Conservation (phyloP, 2,888 invertebrate species). For the Pecten maximus region DNA sequence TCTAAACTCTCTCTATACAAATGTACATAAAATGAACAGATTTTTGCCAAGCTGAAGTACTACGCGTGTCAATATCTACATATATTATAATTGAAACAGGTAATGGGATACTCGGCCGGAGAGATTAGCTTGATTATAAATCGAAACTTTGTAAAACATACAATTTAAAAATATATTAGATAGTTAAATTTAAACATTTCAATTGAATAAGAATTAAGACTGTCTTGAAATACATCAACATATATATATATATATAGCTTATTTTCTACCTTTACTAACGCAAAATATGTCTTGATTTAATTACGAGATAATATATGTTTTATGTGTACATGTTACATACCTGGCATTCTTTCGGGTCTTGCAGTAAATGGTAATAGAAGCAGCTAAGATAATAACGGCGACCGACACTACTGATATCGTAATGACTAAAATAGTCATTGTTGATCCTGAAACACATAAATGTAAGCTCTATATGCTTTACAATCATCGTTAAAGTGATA, state of each 20-base stretch:
- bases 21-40: too few relatives aligned
- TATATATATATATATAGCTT: background rate
- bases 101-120: background rate
- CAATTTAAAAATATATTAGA: background rate
- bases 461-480: background rate
- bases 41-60: too few relatives aligned
- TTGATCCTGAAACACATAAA: background rate
- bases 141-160: background rate
- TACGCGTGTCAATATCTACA: background rate
- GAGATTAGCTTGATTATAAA: too few relatives aligned
- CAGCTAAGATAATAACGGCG: background rate
- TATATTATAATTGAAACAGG: background rate
- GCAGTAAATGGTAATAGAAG: background rate
- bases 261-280: background rate
- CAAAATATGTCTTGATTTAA: background rate
- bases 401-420: background rate
- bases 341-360: background rate
- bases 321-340: background rate
- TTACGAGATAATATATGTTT: too few relatives aligned
- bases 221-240: background rate
- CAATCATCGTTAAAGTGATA: background rate
- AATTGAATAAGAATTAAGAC: background rate
- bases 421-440: background rate
- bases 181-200: background rate
- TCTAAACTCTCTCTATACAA: too few relatives aligned